These are phyloP conservation scores for Chrysemys picta DNA, from an alignment of 2,113 vertebrate genomes.

Conservation along the genomic window DNA sequence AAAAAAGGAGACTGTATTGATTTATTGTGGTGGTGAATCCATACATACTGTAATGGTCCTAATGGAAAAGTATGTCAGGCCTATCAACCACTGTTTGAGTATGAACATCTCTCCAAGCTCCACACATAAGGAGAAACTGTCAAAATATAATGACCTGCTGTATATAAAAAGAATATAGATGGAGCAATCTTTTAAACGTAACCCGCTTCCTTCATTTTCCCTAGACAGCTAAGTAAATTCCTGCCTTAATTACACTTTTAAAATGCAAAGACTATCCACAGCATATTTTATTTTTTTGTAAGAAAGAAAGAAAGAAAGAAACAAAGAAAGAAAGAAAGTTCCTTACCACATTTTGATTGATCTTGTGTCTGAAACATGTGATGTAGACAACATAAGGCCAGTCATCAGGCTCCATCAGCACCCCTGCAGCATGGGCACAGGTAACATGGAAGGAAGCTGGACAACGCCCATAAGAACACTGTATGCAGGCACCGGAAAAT, in stretches of 20 bases:
- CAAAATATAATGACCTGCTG: not conserved
- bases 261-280: not conserved
- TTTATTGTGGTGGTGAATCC: slow-evolving; percentile 29
- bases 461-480: slow-evolving; percentile 93
- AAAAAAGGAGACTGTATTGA: slow-evolving; percentile 13
- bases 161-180: not conserved
- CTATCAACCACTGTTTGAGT: not conserved
- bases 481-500: slow-evolving; percentile 91
- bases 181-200: not conserved
- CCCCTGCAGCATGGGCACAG: slow-evolving; percentile 94
- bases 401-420: slow-evolving; percentile 92
- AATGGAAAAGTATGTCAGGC: not conserved
- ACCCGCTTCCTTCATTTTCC: not conserved
- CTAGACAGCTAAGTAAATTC: not conserved
- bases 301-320: not conserved
- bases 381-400: slow-evolving; percentile 96
- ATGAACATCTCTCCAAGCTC: not conserved
- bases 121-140: not conserved
- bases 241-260: not conserved
- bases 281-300: not conserved
- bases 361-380: slow-evolving; percentile 93
- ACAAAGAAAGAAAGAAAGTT: not conserved
- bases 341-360: slow-evolving; percentile 87
- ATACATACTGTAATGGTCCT: not conserved
- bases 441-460: slow-evolving; percentile 96